Evolutionary conservation across 2,888 invertebrate species (phyloP).

Genomic region (Athetis lepigone): DNA sequence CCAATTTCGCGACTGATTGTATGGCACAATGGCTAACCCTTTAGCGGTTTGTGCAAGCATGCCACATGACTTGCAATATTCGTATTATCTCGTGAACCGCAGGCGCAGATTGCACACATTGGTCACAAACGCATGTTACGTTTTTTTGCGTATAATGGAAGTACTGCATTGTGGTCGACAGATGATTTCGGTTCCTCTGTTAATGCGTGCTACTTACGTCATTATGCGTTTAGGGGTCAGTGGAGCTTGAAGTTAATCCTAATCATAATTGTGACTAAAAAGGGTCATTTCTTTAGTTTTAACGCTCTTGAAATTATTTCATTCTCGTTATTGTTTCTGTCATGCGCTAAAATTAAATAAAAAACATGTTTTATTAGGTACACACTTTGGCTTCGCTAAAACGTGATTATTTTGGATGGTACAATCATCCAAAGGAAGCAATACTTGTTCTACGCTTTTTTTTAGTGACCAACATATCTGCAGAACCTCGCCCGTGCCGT

Average conservation of each 20-base stretch:
- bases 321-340: not conserved
- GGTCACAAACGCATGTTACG: constrained; percentile 70
- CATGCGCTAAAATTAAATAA: not conserved
- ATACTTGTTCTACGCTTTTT: not conserved
- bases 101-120: constrained; percentile 82
- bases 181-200: constrained; percentile 69
- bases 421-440: not conserved
- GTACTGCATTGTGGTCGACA: constrained; percentile 65
- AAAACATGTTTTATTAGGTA: not conserved
- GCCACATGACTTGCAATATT: constrained; percentile 80
- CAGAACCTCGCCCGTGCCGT: constrained; percentile 30
- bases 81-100: constrained; percentile 76
- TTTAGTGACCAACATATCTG: not conserved
- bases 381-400: too few relatives aligned
- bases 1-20: constrained; percentile 44
- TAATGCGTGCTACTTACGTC: constrained; percentile 37
- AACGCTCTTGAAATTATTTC: not conserved
- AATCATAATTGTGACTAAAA: not conserved
- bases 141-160: constrained; percentile 34
- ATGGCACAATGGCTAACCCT: constrained; percentile 67
- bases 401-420: not conserved
- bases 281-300: not conserved
- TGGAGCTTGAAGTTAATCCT: not conserved
- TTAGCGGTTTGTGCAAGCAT: constrained; percentile 78
- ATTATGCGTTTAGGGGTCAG: constrained; percentile 50